phyloP scores from a whole-genome alignment of 1,140 invertebrate species.

The Lepidurus packardi region DNA sequence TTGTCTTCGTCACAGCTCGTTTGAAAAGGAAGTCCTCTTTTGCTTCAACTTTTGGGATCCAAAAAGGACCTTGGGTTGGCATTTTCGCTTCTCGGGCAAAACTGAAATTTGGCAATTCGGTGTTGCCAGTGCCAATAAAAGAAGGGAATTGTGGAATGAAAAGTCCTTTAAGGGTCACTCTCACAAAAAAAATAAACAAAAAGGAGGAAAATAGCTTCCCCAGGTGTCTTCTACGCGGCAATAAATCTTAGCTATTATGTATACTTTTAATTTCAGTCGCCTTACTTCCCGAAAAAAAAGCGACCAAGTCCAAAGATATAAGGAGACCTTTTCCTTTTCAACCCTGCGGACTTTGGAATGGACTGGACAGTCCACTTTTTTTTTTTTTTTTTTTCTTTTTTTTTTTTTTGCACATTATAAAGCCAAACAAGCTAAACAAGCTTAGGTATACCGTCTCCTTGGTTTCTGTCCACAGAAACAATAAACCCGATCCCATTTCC shows the following conservation, averaged over 20 bases:
- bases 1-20: neutral
- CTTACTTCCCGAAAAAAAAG: neutral
- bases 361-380: neutral
- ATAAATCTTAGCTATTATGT: constrained; percentile 6
- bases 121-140: neutral
- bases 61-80: neutral
- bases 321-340: neutral
- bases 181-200: neutral
- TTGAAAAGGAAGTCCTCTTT: neutral
- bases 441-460: neutral
- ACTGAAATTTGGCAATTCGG: neutral
- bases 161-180: neutral
- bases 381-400: neutral
- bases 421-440: neutral
- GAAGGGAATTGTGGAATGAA: neutral
- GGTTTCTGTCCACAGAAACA: neutral
- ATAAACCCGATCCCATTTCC: neutral
- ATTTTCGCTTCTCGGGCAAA: neutral
- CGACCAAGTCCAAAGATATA: too few species aligned
- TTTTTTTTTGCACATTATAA: neutral
- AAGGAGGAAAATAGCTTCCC: neutral
- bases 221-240: neutral
- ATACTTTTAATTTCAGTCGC: neutral
- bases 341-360: neutral
- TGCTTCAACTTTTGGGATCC: neutral